Conservation (phyloP, 2,888 invertebrate genomes). For the Odontomyia ornata region DNA sequence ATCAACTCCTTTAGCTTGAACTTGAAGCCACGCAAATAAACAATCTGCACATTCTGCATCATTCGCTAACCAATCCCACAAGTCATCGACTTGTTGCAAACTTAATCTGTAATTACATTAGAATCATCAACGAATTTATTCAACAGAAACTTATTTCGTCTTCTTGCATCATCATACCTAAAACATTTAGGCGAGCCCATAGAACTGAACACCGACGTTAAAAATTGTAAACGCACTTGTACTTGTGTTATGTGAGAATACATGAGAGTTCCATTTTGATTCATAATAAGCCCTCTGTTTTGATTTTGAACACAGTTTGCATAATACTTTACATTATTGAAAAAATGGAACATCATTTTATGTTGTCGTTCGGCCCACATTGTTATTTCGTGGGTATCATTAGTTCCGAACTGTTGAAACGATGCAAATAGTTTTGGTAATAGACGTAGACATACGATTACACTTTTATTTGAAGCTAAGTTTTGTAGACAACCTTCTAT, state of each 20-base stretch:
- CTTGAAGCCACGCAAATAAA: constrained; percentile 90
- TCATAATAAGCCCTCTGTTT: constrained; percentile 54
- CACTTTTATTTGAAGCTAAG: constrained; percentile 86
- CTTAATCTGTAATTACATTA: constrained; percentile 70
- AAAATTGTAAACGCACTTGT: constrained; percentile 89
- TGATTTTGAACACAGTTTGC: constrained; percentile 64
- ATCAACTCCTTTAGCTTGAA: constrained; percentile 90
- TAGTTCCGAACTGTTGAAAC: constrained; percentile 86
- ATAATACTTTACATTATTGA: constrained; percentile 85
- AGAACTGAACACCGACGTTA: constrained; percentile 91
- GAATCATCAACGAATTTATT: neutral
- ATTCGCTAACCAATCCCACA: constrained; percentile 91
- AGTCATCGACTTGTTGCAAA: constrained; percentile 87
- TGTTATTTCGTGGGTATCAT: constrained; percentile 86
- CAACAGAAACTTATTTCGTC: neutral
- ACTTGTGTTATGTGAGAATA: constrained; percentile 87
- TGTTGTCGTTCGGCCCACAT: constrained; percentile 94
- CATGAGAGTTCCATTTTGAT: constrained; percentile 63
- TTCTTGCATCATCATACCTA: constrained; percentile 65
- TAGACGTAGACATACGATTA: constrained; percentile 86
- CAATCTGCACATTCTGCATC: constrained; percentile 90
- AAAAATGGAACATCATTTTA: constrained; percentile 92
- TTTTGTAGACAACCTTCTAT: constrained; percentile 94
- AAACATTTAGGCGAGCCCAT: constrained; percentile 90
- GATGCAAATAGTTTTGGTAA: constrained; percentile 91